A percentile compares a stretch with the other conserved stretches of the same genome.
These are phyloP conservation scores for Lerema accius DNA, from an alignment of 1,140 invertebrate species.

Conservation along the genomic window DNA sequence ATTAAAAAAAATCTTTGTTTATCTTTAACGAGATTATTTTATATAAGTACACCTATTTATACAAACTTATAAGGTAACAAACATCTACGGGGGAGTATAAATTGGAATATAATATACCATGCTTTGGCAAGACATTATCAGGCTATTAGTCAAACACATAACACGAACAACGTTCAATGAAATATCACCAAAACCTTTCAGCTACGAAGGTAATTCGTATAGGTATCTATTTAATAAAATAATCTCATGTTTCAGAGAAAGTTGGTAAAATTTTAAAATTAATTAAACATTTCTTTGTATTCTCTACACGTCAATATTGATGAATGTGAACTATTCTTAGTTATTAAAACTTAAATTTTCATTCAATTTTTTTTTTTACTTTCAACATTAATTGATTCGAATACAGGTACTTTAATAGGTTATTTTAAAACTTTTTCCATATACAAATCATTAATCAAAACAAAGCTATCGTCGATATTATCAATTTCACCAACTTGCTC, in stretches of 20 bases:
- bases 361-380: no score
- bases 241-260: constrained; percentile 65
- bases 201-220: constrained; percentile 42
- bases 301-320: no score
- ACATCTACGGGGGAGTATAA: constrained; percentile 34
- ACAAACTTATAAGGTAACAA: constrained; percentile 20
- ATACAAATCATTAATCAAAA: no score
- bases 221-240: constrained; percentile 60
- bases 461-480: no score
- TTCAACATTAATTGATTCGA: no score
- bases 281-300: not conserved
- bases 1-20: constrained; percentile 44
- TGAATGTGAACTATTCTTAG: no score
- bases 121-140: constrained; percentile 62
- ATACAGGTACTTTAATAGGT: no score
- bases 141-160: constrained; percentile 74
- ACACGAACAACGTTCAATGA: constrained; percentile 66
- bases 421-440: no score
- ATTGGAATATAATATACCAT: constrained; percentile 47
- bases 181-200: constrained; percentile 45
- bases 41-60: constrained; percentile 44
- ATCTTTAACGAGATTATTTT: constrained; percentile 71
- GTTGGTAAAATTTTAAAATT: constrained; percentile 41
- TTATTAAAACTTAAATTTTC: no score
- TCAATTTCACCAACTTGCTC: constrained; percentile 46